Evolutionary conservation across 1,140 invertebrate species (phyloP).

Genomic region (Diabrotica undecimpunctata): DNA sequence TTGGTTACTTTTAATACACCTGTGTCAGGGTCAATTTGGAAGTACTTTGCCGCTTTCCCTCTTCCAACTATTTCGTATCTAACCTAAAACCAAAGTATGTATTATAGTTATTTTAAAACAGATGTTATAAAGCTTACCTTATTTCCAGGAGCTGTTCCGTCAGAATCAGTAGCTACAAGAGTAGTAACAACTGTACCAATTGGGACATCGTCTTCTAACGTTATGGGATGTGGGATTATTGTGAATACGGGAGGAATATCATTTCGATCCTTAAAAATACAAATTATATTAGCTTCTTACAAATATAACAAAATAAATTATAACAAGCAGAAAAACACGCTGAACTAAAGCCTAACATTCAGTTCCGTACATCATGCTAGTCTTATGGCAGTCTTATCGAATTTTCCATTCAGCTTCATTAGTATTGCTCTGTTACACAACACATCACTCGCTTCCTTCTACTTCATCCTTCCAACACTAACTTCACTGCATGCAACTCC

Average conservation of each 20-base stretch:
- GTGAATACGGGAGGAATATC: constrained; percentile 84
- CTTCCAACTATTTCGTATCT: constrained; percentile 78
- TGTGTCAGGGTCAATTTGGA: constrained; percentile 80
- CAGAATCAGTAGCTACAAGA: constrained; percentile 73
- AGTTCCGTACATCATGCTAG: too few relatives aligned
- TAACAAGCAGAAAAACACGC: too few relatives aligned
- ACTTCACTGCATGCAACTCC: too few relatives aligned
- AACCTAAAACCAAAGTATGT: constrained; percentile 38
- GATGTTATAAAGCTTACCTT: constrained; percentile 52
- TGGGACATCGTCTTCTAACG: constrained; percentile 75
- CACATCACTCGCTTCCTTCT: too few relatives aligned
- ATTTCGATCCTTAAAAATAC: constrained; percentile 64
- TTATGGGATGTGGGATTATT: constrained; percentile 72
- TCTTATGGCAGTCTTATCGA: too few relatives aligned
- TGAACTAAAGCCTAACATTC: too few relatives aligned
- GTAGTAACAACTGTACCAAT: constrained; percentile 77
- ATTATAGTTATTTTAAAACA: background rate
- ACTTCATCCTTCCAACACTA: too few relatives aligned
- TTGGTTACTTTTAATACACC: constrained; percentile 74
- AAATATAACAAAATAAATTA: too few relatives aligned
- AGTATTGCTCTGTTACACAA: too few relatives aligned
- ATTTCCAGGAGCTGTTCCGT: constrained; percentile 78
- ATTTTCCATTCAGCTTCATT: too few relatives aligned
- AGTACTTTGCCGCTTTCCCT: constrained; percentile 76
- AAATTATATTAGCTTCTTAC: background rate